Evolutionary conservation across 2,113 vertebrate species (phyloP), one percentile per base, ranked within the genome.

Genomic region (Andinoacara biseriatus): DNA sequence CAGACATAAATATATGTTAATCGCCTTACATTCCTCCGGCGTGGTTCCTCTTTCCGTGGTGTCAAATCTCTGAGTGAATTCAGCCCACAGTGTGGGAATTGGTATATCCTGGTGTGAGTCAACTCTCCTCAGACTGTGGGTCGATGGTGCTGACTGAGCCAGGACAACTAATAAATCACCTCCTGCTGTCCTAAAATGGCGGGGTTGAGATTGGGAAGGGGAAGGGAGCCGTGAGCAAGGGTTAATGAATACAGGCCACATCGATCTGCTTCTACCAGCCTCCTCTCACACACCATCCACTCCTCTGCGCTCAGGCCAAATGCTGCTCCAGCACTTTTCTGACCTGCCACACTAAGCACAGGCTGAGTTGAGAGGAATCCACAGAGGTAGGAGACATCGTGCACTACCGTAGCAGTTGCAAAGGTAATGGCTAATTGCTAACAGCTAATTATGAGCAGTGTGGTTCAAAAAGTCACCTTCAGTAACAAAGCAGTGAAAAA

Each of bases 151-250:
- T 94, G 92, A 95, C 93, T 93, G 92, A 90, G 93, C 92, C 92
- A 86, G 92, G 94, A 94, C 93, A 93, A 92, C 94, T 95, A 94
- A 95, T 95, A 95, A 95, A 95, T 95, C 94, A 94, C 93, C 92
- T 87, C 89, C 90, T 85, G 90, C 93, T 83, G 82, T 88, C 87
- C 88, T 90, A 94, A 94, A 94, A 93, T 93, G 92, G 92, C 81
- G 79, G 87, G 80, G 81, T 91, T 91, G 91, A 94, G 93, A 94
- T 93, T 90, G 92, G 87, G 88, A 87, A 91, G 86, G 92, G 67
- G 89, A 94, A 93, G 88, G 91, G 80, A 94, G 89, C 91, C 87
- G 65, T 93, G 91, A 94, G 94, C 59, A 86, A 93, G 92, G 94
- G 93, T 96, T 94, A 94, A 95, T 95, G 91, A 95, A 95, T 95